Evolutionary conservation across 2,888 invertebrate species (phyloP).

Genomic region (Schrankia costaestrigalis): DNA sequence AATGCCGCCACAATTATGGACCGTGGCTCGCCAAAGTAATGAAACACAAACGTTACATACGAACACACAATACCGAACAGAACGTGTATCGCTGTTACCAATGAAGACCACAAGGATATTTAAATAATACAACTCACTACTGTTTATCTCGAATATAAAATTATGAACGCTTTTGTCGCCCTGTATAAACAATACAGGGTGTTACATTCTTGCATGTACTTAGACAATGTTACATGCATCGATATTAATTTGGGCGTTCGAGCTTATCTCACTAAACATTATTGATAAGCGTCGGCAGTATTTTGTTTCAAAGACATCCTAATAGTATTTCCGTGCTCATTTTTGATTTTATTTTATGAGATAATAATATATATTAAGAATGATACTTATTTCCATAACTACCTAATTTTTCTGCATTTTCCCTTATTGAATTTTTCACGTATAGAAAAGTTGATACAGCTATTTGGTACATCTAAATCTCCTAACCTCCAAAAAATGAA

Average conservation of each 20-base stretch:
- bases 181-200: too few species aligned
- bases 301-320: constrained; percentile 67
- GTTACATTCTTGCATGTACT: constrained; percentile 15
- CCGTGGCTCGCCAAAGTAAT: constrained; percentile 59
- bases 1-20: constrained; percentile 57
- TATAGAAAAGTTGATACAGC: constrained; percentile 80
- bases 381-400: constrained; percentile 72
- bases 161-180: constrained; percentile 48
- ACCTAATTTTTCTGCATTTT: constrained; percentile 72
- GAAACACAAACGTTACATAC: constrained; percentile 52
- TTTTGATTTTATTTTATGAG: constrained; percentile 55
- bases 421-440: constrained; percentile 68
- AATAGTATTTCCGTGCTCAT: constrained; percentile 78
- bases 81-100: constrained; percentile 75
- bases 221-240: constrained; percentile 32
- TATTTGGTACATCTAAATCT: constrained; percentile 79
- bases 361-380: constrained; percentile 58
- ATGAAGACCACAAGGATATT: constrained; percentile 80
- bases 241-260: constrained; percentile 41
- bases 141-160: constrained; percentile 61
- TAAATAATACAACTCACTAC: constrained; percentile 59
- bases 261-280: constrained; percentile 59
- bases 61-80: constrained; percentile 52
- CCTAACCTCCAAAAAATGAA: constrained; percentile 75
- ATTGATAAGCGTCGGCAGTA: constrained; percentile 73